These are phyloP conservation scores for Typhlomys cinereus DNA, from an alignment of 2,113 vertebrate genomes.

Conservation along the genomic window DNA sequence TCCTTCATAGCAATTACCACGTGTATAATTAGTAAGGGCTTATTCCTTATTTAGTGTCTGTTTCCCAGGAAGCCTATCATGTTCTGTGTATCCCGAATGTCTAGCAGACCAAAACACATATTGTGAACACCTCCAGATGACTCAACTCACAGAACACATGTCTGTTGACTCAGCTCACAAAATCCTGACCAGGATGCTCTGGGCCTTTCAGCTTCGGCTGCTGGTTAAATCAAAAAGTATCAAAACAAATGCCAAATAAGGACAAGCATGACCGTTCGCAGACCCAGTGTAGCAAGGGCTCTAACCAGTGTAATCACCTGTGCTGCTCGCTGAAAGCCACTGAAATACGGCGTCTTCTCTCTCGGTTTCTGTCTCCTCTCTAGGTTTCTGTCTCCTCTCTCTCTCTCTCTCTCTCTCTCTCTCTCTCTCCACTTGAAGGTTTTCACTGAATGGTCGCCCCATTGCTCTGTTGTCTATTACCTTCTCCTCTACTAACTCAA, in stretches of 20 bases:
- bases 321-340: neutral
- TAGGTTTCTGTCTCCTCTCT: no score
- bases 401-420: neutral
- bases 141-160: neutral
- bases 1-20: neutral
- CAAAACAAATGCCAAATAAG: constrained; percentile 3
- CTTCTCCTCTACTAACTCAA: neutral
- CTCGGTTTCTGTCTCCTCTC: neutral
- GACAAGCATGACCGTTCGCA: neutral
- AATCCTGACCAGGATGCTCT: neutral
- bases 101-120: neutral
- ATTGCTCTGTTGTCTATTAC: neutral
- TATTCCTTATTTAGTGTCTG: neutral
- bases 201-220: neutral
- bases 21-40: neutral
- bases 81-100: neutral
- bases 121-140: neutral
- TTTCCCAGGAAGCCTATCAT: neutral
- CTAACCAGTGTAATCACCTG: neutral
- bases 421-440: neutral
- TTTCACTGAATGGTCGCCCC: neutral
- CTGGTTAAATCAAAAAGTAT: constrained; percentile 21
- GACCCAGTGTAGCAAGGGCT: neutral
- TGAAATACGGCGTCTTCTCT: neutral
- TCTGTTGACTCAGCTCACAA: neutral